Conservation (phyloP, 1,140 invertebrate species). For the Cataglyphis hispanica region DNA sequence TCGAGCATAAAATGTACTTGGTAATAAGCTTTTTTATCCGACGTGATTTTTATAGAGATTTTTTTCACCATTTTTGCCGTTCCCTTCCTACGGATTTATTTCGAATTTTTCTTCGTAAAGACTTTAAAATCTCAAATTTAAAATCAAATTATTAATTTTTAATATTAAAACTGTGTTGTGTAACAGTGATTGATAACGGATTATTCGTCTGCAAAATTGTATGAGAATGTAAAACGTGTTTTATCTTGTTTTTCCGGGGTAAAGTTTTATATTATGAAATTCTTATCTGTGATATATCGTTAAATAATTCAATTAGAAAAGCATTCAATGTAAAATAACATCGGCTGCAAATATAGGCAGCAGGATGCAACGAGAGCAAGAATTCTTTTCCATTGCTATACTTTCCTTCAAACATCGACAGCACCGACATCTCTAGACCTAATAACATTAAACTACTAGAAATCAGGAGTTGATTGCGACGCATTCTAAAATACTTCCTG, state of each 20-base stretch:
- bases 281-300: conserved; percentile 9
- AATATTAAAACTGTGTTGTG: not conserved
- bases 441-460: conserved; percentile 60
- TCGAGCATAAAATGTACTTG: conserved; percentile 16
- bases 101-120: not conserved
- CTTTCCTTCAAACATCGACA: not conserved
- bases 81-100: not conserved
- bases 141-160: not conserved
- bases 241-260: not conserved
- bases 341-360: not conserved
- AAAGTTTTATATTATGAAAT: conserved; percentile 23
- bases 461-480: conserved; percentile 62
- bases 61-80: not conserved
- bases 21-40: conserved; percentile 17
- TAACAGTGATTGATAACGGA: not conserved
- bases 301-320: conserved; percentile 26
- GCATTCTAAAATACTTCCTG: conserved; percentile 35
- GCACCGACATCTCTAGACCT: not conserved
- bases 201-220: not conserved
- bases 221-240: not conserved
- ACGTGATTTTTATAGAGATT: conserved; percentile 10
- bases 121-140: not conserved
- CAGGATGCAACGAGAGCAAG: not conserved
- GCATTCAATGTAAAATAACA: conserved; percentile 19
- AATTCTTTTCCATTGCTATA: not conserved